Conservation (phyloP, 2,888 invertebrate species). For the Drosophila robusta region DNA sequence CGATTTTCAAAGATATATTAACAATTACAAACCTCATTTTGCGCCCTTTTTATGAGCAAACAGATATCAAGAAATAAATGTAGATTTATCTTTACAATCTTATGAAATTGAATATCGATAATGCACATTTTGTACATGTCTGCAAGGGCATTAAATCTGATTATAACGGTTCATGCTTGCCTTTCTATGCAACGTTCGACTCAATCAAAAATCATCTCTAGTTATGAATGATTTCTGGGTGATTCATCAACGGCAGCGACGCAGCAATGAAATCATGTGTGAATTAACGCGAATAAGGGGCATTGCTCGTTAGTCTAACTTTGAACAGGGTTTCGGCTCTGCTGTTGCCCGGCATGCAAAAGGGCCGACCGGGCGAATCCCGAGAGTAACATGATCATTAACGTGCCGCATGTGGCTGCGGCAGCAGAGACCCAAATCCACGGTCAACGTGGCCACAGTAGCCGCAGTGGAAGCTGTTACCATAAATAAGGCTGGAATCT, state of each 20-base stretch:
- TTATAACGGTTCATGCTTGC: background rate
- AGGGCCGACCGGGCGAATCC: conserved; percentile 53
- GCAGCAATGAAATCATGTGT: conserved; percentile 54
- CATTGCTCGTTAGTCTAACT: conserved; percentile 70
- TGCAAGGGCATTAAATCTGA: too few relatives aligned
- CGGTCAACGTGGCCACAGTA: conserved; percentile 36
- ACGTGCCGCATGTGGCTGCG: conserved; percentile 55
- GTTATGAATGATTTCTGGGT: conserved; percentile 55
- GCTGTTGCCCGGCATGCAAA: conserved; percentile 54
- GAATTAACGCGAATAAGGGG: conserved; percentile 60
- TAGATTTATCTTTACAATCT: too few relatives aligned
- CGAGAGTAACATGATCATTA: conserved; percentile 81
- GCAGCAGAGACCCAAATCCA: conserved; percentile 58
- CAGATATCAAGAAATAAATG: too few relatives aligned
- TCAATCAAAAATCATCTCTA: background rate
- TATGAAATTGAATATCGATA: too few relatives aligned
- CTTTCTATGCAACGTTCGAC: background rate
- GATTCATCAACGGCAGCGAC: conserved; percentile 47
- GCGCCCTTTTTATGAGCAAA: too few relatives aligned
- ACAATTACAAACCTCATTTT: too few relatives aligned
- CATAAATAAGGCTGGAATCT: conserved; percentile 70
- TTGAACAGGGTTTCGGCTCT: conserved; percentile 23
- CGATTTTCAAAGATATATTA: too few relatives aligned
- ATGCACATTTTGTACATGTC: too few relatives aligned
- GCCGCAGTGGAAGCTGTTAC: conserved; percentile 39